Evolutionary conservation across 2,888 invertebrate species (phyloP).

Genomic region (Protodeltote pygarga): DNA sequence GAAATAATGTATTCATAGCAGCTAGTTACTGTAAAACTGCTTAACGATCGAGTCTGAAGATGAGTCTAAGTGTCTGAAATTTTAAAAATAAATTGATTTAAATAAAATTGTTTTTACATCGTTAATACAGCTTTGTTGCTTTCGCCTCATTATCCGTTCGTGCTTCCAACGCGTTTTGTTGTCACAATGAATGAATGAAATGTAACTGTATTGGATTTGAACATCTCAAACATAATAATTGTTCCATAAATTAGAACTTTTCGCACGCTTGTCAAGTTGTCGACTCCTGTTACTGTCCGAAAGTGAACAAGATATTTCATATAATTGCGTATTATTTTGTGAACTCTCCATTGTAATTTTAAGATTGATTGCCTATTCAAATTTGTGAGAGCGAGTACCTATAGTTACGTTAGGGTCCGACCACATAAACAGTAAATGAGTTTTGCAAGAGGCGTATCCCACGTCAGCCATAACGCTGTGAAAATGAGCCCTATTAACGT

Average conservation of each 20-base stretch:
- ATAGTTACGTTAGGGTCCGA: conserved; percentile 39
- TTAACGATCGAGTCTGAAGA: conserved; percentile 22
- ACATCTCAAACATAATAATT: conserved; percentile 17
- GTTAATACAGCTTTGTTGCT: conserved; percentile 24
- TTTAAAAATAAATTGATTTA: conserved; percentile 13
- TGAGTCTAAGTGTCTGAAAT: conserved; percentile 32
- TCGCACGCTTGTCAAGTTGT: conserved; percentile 41
- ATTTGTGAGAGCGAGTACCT: conserved; percentile 36
- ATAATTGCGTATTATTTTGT: conserved; percentile 31
- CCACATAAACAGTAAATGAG: conserved; percentile 65
- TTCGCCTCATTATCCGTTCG: conserved; percentile 22
- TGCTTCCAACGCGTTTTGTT: conserved; percentile 28
- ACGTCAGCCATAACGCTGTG: conserved; percentile 65
- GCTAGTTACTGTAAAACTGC: conserved; percentile 14
- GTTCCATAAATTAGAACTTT: conserved; percentile 29
- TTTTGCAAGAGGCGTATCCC: conserved; percentile 61
- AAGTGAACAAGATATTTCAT: conserved; percentile 28
- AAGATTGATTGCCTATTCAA: conserved; percentile 49
- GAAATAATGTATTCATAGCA: conserved; percentile 35
- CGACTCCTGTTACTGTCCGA: conserved; percentile 22
- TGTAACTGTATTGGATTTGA: conserved; percentile 7
- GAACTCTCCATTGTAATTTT: conserved; percentile 35
- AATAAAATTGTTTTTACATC: conserved; percentile 17
- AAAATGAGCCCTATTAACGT: conserved; percentile 77
- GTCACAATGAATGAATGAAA: conserved; percentile 31